Evolutionary conservation across 2,797 vertebrate species (phyloP), one percentile per base, ranked within the genome.

Genomic region (Echiichthys vipera): DNA sequence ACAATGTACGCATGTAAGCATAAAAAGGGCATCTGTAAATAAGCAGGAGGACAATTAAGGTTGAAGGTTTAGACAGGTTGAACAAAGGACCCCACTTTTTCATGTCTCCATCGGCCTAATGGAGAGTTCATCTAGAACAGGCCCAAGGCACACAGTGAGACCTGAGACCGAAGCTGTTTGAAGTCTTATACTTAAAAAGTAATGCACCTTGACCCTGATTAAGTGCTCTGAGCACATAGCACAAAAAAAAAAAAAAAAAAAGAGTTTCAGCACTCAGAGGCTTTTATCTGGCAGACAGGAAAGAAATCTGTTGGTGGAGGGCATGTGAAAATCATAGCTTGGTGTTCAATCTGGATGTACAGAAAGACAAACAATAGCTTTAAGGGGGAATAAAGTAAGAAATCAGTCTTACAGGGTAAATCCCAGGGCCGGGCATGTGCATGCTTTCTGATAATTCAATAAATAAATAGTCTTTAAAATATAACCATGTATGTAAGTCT

Each of bases 101-200:
- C 50, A 5, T 7, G 2, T 63, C 17, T 71, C 32, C 24, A 14
- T 36, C 36, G 15, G 32, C 80, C 50, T 73, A 40, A 27, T 5
- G 30, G 13, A 62, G n/a, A 69, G 45, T 56, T 79, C 43, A 53
- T 63, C 42, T 30, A n/a, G 51, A 75, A 51, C 36, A 57, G 51
- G 69, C 80, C 55, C 39, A 45, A 58, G 55, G 84, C 80, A 13
- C 40, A 7, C 40, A 59, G 25, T 18, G 42, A 62, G 37, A 56
- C 50, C 36, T 43, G 58, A 78, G 36, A 71, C 75, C 49, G 65
- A 72, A 74, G 45, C 25, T 56, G 46, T 81, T 80, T 88, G 64
- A 82, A 80, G 78, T 78, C 71, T 74, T 78, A 77, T 42, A 77
- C 87, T 85, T 71, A 37, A 71, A n/a, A 78, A 78, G 69, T 55